phyloP scores from a whole-genome alignment of 2,888 invertebrate genomes.

The Sepiola atlantica region DNA sequence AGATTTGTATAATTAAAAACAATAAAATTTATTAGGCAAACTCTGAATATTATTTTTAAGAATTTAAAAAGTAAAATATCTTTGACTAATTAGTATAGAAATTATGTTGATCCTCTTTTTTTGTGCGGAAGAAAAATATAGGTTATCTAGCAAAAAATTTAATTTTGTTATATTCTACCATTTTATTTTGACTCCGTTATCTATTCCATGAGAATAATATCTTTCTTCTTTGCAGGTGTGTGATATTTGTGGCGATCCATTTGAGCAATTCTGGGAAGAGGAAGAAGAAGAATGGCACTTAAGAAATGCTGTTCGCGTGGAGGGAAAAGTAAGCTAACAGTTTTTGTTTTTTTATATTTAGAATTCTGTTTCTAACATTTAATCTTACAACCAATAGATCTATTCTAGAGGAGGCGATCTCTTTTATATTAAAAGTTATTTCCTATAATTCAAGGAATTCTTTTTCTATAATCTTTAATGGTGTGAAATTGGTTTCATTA shows the following conservation, averaged over 20 bases:
- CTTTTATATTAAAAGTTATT: background rate
- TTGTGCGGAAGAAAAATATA: background rate
- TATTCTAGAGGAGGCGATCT: background rate
- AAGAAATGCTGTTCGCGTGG: constrained; percentile 82
- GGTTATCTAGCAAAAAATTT: background rate
- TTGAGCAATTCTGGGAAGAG: constrained; percentile 96
- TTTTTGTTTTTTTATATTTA: background rate
- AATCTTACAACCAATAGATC: background rate
- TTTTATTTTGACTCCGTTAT: background rate
- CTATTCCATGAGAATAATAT: background rate
- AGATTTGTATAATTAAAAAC: no score
- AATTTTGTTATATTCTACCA: background rate
- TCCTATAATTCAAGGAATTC: no score
- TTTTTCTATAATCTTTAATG: no score
- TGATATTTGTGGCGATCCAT: constrained; percentile 92
- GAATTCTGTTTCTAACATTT: background rate
- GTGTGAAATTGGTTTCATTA: no score
- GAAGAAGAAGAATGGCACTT: constrained; percentile 98
- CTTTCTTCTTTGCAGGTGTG: constrained; percentile 79
- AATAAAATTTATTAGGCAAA: no score
- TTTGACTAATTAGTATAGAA: background rate
- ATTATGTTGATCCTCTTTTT: background rate
- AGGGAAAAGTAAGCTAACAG: constrained; percentile 79
- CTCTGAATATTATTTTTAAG: no score
- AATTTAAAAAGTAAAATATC: background rate